Conservation (phyloP, 2,888 invertebrate genomes). For the Machimus atricapillus region DNA sequence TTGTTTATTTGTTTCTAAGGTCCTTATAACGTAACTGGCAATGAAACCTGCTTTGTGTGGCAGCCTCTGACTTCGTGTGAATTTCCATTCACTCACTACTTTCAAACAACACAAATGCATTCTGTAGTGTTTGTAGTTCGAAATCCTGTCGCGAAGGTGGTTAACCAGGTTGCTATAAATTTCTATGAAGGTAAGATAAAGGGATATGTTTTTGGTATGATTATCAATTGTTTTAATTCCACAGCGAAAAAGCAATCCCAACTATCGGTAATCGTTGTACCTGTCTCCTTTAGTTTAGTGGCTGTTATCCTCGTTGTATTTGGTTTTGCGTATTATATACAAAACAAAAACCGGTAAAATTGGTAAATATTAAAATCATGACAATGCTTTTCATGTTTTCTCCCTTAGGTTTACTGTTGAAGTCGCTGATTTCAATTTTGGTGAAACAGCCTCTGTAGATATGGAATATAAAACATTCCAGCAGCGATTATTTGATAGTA, state of each 20-base stretch:
- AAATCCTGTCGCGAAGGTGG: constrained; percentile 76
- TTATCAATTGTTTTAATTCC: constrained; percentile 20
- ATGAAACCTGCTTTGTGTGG: constrained; percentile 72
- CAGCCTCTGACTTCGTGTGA: constrained; percentile 64
- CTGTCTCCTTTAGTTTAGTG: constrained; percentile 80
- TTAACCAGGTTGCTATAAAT: constrained; percentile 77
- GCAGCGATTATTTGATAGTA: constrained; percentile 81
- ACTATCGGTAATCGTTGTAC: constrained; percentile 87
- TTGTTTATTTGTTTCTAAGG: constrained; percentile 50
- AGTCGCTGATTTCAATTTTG: constrained; percentile 91
- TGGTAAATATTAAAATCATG: neutral
- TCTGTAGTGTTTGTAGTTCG: constrained; percentile 80
- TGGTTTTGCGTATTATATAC: constrained; percentile 86
- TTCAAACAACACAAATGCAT: constrained; percentile 73
- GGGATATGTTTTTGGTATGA: constrained; percentile 8
- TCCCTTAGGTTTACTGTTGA: constrained; percentile 75
- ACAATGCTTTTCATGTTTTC: neutral
- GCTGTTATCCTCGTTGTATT: constrained; percentile 86
- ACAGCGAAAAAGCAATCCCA: constrained; percentile 80
- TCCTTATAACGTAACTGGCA: constrained; percentile 72
- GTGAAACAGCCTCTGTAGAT: constrained; percentile 75
- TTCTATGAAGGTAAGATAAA: constrained; percentile 78
- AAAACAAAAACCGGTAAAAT: constrained; percentile 76
- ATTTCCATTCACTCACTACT: constrained; percentile 73
- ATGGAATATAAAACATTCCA: constrained; percentile 87